These are phyloP conservation scores for Micropoecilia bifurca DNA, from an alignment of 2,797 vertebrate genomes.

Conservation along the genomic window DNA sequence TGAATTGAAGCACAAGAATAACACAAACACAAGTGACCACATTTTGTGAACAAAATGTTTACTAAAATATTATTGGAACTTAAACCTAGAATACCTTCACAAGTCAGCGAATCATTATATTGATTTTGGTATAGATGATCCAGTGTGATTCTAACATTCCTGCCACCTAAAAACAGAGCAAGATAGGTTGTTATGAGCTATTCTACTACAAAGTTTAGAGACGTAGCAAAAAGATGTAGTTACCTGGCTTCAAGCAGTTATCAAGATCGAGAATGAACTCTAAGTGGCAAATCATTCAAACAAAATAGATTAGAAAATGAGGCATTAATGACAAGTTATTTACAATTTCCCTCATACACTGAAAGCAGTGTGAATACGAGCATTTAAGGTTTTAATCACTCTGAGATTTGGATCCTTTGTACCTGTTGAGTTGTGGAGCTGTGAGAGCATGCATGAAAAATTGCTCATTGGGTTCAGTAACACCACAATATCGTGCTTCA, in stretches of 20 bases:
- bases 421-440: neutral
- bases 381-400: constrained; percentile 15
- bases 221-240: neutral
- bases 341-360: too few relatives aligned
- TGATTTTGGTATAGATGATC: rapidly evolving
- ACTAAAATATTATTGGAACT: neutral
- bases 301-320: neutral
- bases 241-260: constrained; percentile 1
- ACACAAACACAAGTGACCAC: neutral
- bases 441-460: neutral
- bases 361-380: neutral
- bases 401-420: constrained; percentile 23
- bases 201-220: neutral
- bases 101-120: neutral
- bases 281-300: neutral
- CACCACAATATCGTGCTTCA: neutral
- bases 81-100: neutral
- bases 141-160: neutral
- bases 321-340: neutral
- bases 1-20: neutral
- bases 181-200: neutral
- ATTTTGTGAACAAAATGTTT: neutral
- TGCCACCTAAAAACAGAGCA: rapidly evolving
- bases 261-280: neutral
- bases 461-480: neutral